phyloP scores from a whole-genome alignment of 1,140 invertebrate genomes.

The Adoxophyes honmai region DNA sequence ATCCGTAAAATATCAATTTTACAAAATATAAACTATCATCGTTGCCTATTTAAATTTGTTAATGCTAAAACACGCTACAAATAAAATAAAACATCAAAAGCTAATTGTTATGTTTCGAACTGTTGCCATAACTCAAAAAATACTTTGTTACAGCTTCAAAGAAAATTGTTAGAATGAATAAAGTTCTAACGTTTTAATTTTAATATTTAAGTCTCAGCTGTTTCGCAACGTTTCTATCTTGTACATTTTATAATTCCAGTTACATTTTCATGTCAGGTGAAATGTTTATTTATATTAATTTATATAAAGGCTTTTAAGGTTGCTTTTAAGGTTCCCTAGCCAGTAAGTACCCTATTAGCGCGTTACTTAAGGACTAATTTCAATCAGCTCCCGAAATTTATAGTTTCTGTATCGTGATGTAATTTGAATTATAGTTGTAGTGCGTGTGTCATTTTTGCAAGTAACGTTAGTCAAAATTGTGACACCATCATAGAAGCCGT shows the following conservation, averaged over 20 bases:
- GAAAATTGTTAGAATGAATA: background rate
- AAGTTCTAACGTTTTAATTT: background rate
- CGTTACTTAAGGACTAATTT: too few relatives aligned
- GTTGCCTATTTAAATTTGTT: conserved; percentile 19
- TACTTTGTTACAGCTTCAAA: background rate
- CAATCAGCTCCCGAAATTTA: too few relatives aligned
- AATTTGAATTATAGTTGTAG: too few relatives aligned
- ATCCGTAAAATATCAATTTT: conserved; percentile 43
- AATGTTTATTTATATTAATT: too few relatives aligned
- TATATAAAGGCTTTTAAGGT: too few relatives aligned
- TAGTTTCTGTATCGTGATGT: too few relatives aligned
- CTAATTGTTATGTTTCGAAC: conserved; percentile 6
- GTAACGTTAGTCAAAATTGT: too few relatives aligned
- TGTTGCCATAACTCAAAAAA: background rate
- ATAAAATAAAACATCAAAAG: background rate
- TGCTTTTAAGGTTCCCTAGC: too few relatives aligned
- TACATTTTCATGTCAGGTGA: too few relatives aligned
- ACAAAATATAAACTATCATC: conserved; percentile 44
- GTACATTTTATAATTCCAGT: background rate
- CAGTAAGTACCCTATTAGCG: too few relatives aligned
- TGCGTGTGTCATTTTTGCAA: too few relatives aligned
- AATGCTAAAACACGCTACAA: background rate
- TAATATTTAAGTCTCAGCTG: background rate
- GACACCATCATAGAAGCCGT: too few relatives aligned
- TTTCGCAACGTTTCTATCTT: background rate